These are phyloP conservation scores for Tragelaphus scriptus DNA, from an alignment of 2,113 vertebrate species.

Conservation along the genomic window DNA sequence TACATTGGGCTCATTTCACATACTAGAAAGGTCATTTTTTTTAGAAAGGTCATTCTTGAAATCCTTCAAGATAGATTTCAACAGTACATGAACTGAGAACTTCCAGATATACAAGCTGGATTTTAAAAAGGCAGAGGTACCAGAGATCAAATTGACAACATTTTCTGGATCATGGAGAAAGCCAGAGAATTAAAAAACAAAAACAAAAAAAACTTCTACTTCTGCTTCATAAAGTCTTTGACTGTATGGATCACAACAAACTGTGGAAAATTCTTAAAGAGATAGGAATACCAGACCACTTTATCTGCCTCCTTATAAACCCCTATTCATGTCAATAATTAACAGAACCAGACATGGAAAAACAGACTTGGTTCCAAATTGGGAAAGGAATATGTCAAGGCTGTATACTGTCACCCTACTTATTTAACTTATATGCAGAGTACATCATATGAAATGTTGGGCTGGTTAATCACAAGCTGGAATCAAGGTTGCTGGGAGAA, in stretches of 20 bases:
- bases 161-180: neutral
- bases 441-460: neutral
- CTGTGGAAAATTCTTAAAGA: neutral
- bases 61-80: neutral
- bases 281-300: neutral
- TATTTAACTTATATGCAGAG: neutral
- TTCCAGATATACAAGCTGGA: too few relatives aligned
- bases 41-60: neutral
- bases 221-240: neutral
- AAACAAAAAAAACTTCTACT: fast-evolving
- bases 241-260: neutral
- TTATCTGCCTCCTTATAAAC: neutral
- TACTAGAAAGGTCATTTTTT: neutral
- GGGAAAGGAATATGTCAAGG: neutral
- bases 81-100: too few relatives aligned
- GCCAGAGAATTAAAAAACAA: neutral
- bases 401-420: neutral
- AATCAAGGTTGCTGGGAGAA: neutral
- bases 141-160: too few relatives aligned
- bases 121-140: too few relatives aligned
- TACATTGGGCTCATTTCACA: neutral
- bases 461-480: neutral
- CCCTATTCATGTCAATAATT: neutral
- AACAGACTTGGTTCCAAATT: neutral
- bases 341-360: neutral